These are phyloP conservation scores for Channa argus DNA, from an alignment of 2,113 vertebrate species.

Conservation along the genomic window DNA sequence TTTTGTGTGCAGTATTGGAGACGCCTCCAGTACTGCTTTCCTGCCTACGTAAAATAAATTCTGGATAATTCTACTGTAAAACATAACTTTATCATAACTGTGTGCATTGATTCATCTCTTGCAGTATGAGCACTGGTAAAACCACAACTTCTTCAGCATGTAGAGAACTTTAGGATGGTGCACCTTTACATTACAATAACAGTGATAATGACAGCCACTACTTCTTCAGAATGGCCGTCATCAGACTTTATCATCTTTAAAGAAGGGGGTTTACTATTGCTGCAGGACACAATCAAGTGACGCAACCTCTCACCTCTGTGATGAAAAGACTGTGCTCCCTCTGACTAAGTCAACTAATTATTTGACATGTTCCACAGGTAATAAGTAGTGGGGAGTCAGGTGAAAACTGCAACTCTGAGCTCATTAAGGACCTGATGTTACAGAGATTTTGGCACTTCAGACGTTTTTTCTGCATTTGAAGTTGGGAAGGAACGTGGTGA, in stretches of 20 bases:
- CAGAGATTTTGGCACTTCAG: constrained; percentile 62
- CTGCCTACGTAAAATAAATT: neutral
- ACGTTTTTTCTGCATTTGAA: constrained; percentile 71
- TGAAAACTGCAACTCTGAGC: constrained; percentile 60
- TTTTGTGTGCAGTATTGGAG: constrained; percentile 2
- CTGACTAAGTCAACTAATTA: constrained; percentile 47
- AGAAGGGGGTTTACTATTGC: constrained; percentile 25
- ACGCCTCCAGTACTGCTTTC: neutral
- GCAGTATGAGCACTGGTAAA: no score
- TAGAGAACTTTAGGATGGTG: no score
- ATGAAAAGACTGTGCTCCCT: constrained; percentile 47
- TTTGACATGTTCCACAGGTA: constrained; percentile 57
- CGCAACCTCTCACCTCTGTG: constrained; percentile 47
- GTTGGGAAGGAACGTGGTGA: constrained; percentile 50
- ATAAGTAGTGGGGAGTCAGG: constrained; percentile 62
- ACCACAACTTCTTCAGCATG: no score
- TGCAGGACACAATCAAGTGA: constrained; percentile 54
- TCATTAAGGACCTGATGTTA: constrained; percentile 59
- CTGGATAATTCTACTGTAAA: neutral
- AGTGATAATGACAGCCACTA: no score
- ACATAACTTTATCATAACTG: no score
- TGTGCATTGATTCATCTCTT: no score
- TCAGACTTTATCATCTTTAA: constrained; percentile 19
- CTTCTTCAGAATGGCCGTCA: no score
- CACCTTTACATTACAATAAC: no score